Conservation (phyloP, 2,797 vertebrate genomes). For the Simalia tracyae region DNA sequence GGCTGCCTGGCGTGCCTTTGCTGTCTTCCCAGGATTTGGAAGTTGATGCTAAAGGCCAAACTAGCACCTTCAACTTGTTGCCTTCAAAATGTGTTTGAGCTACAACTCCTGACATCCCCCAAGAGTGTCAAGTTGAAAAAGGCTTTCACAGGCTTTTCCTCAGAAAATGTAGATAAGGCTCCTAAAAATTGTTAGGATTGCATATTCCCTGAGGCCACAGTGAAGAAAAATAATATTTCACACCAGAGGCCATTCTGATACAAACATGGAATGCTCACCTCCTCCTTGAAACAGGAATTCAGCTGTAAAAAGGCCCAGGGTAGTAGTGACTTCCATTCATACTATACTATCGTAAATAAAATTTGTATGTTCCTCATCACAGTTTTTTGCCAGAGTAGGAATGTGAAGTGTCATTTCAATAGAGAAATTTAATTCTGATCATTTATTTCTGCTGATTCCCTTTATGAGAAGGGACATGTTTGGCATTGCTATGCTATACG, state of each 20-base stretch:
- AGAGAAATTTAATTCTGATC: not conserved
- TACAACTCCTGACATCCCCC: not conserved
- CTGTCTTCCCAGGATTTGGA: not conserved
- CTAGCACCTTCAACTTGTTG: not conserved
- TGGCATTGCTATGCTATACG: not conserved
- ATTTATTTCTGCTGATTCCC: not conserved
- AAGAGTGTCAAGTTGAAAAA: not conserved
- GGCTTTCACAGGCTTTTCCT: not conserved
- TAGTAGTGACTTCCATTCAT: not conserved
- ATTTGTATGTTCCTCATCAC: not conserved
- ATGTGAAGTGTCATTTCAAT: not conserved
- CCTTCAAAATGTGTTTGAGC: not conserved
- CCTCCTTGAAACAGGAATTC: not conserved
- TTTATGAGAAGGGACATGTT: not conserved
- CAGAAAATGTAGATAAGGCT: not conserved
- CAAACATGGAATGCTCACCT: not conserved
- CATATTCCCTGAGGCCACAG: not conserved
- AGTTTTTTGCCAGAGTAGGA: not conserved
- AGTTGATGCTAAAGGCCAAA: not conserved
- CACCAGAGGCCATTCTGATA: not conserved
- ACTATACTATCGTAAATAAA: not conserved
- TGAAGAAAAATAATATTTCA: not conserved
- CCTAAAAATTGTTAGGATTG: not conserved
- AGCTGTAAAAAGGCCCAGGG: not conserved
- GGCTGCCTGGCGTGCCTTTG: not conserved